A percentile compares a stretch with the other conserved stretches of the same genome.
These are phyloP conservation scores for Podarcis muralis DNA, from an alignment of 2,113 vertebrate species.

Conservation along the genomic window DNA sequence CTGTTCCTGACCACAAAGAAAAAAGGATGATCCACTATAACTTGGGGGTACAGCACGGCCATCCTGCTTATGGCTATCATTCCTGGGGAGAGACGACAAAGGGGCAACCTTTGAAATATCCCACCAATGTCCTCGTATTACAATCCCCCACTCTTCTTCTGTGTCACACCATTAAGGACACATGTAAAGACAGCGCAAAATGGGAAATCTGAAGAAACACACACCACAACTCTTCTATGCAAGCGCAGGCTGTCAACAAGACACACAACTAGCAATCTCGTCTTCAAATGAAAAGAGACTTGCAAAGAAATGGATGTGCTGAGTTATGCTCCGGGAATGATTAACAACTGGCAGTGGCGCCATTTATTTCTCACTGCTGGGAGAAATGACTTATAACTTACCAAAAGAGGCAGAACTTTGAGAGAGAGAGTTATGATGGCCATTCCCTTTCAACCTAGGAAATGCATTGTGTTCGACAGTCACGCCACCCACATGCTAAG, in stretches of 20 bases:
- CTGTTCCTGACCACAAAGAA: constrained; percentile 93
- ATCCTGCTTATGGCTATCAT: constrained; percentile 95
- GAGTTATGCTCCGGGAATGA: constrained; percentile 27
- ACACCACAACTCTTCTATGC: background rate
- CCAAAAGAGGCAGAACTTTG: constrained; percentile 37
- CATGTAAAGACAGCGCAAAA: background rate
- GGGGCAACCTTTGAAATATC: constrained; percentile 1
- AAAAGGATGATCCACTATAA: constrained; percentile 97
- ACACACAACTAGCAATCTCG: background rate
- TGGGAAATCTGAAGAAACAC: background rate
- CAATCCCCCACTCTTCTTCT: background rate
- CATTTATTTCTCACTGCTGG: constrained; percentile 37
- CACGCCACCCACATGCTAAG: background rate
- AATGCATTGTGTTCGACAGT: background rate
- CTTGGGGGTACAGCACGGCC: constrained; percentile 93
- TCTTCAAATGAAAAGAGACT: constrained; percentile 1
- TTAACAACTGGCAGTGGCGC: constrained; percentile 39
- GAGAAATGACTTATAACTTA: constrained; percentile 37
- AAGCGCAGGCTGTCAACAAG: background rate
- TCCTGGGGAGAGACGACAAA: constrained; percentile 73
- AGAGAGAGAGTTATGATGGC: constrained; percentile 18
- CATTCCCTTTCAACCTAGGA: background rate
- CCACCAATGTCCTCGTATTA: background rate
- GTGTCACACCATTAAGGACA: background rate
- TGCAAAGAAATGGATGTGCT: constrained; percentile 34